Conservation (phyloP, 1,140 invertebrate species). For the Drosophila yakuba region DNA sequence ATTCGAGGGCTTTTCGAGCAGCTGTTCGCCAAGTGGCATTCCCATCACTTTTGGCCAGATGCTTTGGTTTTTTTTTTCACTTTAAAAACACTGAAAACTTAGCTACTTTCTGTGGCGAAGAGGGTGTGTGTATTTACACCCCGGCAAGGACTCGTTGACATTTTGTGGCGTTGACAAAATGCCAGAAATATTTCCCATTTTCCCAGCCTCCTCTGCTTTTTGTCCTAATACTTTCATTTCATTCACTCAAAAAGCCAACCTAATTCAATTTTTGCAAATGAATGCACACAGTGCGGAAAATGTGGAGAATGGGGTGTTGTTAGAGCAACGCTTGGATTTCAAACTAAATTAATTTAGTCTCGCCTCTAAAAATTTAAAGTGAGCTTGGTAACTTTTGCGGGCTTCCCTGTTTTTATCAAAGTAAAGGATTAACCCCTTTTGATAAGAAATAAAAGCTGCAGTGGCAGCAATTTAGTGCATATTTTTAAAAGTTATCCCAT, state of each 20-base stretch:
- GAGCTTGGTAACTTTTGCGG: constrained; percentile 9
- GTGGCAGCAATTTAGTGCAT: background rate
- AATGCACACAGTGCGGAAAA: constrained; percentile 37
- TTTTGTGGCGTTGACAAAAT: constrained; percentile 61
- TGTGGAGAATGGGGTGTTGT: background rate
- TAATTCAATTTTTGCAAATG: constrained; percentile 78
- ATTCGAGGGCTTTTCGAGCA: constrained; percentile 44
- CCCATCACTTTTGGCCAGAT: constrained; percentile 23
- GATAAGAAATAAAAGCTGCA: background rate
- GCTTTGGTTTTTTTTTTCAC: constrained; percentile 1
- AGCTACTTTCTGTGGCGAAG: constrained; percentile 31
- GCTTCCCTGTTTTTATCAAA: background rate
- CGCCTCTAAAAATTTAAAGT: constrained; percentile 12
- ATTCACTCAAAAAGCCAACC: constrained; percentile 61
- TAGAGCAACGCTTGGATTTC: constrained; percentile 37
- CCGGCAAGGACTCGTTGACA: constrained; percentile 53
- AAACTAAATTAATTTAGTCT: constrained; percentile 44
- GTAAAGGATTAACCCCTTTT: background rate
- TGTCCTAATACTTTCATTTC: constrained; percentile 49
- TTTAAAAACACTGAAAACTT: constrained; percentile 65
- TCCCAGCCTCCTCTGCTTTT: background rate
- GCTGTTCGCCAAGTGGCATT: constrained; percentile 64
- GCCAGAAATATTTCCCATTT: constrained; percentile 51
- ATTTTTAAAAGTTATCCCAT: too few relatives aligned
- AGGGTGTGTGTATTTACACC: constrained; percentile 39